Conservation (phyloP, 2,113 vertebrate genomes). For the Synodontis membranacea region DNA sequence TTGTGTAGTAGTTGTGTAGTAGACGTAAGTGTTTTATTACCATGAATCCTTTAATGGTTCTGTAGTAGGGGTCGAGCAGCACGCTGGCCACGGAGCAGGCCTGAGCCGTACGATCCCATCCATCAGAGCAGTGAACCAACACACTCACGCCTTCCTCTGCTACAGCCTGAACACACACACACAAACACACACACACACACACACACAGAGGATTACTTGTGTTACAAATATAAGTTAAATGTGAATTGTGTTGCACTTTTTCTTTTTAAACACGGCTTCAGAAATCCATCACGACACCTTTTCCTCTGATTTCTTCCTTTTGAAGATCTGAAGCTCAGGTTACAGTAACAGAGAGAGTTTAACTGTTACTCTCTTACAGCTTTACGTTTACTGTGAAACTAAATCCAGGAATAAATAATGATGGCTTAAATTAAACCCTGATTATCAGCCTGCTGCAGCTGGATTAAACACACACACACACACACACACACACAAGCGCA, state of each 20-base stretch:
- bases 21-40: slow-evolving; percentile 60
- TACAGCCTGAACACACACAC: slow-evolving; percentile 78
- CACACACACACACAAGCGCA: neutral
- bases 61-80: slow-evolving; percentile 89
- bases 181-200: slow-evolving; percentile 38
- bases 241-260: neutral
- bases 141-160: slow-evolving; percentile 93
- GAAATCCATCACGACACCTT: too few species aligned
- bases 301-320: too few species aligned
- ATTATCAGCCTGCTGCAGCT: neutral
- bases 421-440: neutral
- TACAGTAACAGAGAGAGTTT: too few species aligned
- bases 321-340: too few species aligned
- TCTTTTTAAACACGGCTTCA: neutral
- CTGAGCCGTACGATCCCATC: slow-evolving; percentile 96
- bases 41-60: slow-evolving; percentile 92
- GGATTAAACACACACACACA: slow-evolving; percentile 36
- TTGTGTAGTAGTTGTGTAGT: too few species aligned
- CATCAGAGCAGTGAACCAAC: slow-evolving; percentile 96
- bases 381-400: too few species aligned
- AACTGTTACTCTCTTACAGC: too few species aligned
- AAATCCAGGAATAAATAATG: too few species aligned
- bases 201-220: neutral
- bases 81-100: slow-evolving; percentile 92
- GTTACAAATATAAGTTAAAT: neutral